phyloP scores from a whole-genome alignment of 2,888 invertebrate species.

The Agrochola litura region DNA sequence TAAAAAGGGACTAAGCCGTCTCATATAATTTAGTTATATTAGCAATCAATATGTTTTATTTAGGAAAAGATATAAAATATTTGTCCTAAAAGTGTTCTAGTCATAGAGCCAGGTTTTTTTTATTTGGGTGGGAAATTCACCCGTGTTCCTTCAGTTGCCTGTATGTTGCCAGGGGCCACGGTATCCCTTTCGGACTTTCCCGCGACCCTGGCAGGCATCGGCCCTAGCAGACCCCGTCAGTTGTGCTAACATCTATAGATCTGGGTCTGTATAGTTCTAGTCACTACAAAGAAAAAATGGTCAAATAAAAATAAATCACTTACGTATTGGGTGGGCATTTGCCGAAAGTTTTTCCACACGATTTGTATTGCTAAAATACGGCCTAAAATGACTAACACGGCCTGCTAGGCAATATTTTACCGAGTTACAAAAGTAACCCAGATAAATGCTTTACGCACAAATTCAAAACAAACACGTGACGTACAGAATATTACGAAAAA shows the following conservation, averaged over 20 bases:
- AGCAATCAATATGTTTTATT: not conserved
- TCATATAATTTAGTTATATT: not conserved
- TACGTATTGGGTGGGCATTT: conserved; percentile 1
- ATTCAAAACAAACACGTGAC: not conserved
- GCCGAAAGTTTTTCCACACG: conserved; percentile 14
- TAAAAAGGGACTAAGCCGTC: not conserved
- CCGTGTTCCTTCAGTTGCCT: no score
- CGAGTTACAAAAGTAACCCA: not conserved
- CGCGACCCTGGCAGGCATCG: no score
- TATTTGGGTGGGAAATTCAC: no score
- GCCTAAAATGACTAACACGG: conserved; percentile 1
- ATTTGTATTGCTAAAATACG: conserved; percentile 19
- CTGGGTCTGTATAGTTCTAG: not conserved
- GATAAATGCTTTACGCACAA: conserved; percentile 4
- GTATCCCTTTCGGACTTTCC: no score
- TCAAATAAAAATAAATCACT: conserved; percentile 15
- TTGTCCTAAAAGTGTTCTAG: not conserved
- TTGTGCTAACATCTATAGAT: no score
- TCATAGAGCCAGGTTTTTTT: not conserved
- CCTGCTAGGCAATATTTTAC: conserved; percentile 13
- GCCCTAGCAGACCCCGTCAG: no score
- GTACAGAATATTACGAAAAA: not conserved
- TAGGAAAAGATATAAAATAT: not conserved
- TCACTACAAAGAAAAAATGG: not conserved
- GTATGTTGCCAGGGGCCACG: no score